phyloP scores from a whole-genome alignment of 2,797 vertebrate genomes.

The Steatocranus sp. region DNA sequence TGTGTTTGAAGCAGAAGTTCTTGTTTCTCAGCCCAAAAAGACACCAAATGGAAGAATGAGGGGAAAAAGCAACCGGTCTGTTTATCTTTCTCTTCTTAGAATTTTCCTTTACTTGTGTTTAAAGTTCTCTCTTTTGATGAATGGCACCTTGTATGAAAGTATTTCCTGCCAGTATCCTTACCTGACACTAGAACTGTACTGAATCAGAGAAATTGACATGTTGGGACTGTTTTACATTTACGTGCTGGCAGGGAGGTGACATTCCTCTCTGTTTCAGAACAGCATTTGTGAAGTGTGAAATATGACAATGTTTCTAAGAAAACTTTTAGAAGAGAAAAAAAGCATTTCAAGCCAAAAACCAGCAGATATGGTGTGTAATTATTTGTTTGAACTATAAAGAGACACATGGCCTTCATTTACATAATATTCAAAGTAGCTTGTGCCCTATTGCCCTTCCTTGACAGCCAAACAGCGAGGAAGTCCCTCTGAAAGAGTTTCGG shows the following conservation, averaged over 20 bases:
- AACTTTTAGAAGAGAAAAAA: background rate
- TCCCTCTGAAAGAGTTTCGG: slow-evolving; percentile 84
- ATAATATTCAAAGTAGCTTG: background rate
- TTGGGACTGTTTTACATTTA: background rate
- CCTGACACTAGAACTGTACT: background rate
- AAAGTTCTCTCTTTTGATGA: slow-evolving; percentile 6
- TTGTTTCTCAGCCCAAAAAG: background rate
- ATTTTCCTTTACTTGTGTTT: slow-evolving; percentile 6
- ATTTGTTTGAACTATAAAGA: background rate
- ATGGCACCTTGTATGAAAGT: background rate
- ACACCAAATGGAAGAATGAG: background rate
- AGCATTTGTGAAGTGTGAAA: background rate
- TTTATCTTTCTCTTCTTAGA: background rate
- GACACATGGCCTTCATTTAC: background rate
- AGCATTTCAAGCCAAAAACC: background rate
- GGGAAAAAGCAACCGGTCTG: background rate
- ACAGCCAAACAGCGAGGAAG: slow-evolving; percentile 79
- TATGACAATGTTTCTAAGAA: background rate
- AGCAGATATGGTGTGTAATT: background rate
- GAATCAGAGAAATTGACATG: background rate
- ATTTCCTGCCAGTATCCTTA: slow-evolving; percentile 14
- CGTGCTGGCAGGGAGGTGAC: background rate
- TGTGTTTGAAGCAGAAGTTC: background rate
- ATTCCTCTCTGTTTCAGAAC: background rate
- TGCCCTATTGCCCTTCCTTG: background rate